Conservation (phyloP, 2,797 vertebrate species). For the Xenops minutus region DNA sequence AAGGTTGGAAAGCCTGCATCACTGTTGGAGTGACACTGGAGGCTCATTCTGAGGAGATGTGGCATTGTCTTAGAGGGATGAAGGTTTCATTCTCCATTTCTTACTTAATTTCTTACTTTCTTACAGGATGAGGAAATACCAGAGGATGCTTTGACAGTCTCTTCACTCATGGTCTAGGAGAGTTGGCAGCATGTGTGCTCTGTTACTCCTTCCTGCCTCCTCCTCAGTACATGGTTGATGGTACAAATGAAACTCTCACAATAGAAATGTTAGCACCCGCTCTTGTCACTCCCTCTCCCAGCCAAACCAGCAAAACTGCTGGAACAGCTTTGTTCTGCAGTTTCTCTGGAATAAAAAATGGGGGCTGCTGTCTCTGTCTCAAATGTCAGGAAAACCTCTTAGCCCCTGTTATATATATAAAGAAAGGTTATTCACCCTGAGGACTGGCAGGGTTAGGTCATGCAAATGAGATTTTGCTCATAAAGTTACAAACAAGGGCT, state of each 20-base stretch:
- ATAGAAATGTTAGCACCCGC: not conserved
- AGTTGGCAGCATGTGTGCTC: not conserved
- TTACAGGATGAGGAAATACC: not conserved
- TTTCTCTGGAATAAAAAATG: not conserved
- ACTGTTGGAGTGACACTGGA: not conserved
- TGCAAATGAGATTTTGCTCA: not conserved
- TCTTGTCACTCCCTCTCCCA: not conserved
- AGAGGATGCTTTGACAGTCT: not conserved
- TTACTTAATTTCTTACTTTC: not conserved
- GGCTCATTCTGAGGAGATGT: not conserved
- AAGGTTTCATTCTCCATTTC: constrained; percentile 44
- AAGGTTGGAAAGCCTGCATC: not conserved
- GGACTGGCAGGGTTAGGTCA: not conserved
- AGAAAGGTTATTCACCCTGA: not conserved
- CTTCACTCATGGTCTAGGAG: not conserved
- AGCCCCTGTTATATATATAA: not conserved
- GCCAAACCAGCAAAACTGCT: not conserved
- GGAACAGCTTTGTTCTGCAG: not conserved
- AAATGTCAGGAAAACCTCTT: not conserved
- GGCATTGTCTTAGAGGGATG: constrained; percentile 13
- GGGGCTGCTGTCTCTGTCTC: not conserved
- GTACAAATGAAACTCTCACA: not conserved
- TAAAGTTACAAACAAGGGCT: not conserved
- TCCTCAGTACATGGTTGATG: not conserved
- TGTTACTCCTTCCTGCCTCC: not conserved